Base-by-base conservation (phyloP, 2,888 invertebrate species). In the Byasa hedistus region DNA sequence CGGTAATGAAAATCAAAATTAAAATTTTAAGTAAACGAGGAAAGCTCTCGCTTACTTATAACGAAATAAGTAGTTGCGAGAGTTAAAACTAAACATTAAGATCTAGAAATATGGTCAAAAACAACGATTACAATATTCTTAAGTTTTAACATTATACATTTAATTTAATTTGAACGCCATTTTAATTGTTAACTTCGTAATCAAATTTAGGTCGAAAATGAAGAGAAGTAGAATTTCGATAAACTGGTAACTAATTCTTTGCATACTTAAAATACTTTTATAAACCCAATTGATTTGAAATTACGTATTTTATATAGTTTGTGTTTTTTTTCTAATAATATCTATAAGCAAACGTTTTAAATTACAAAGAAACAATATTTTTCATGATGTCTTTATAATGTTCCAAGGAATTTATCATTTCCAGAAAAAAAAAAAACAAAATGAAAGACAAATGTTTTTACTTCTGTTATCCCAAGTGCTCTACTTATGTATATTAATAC, bases 81-180 rank as follows among this genome's bases (percentile, higher is more conserved):
- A 48, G 19, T 60, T 36, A 51, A 32, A 51, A 56, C 32, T 60
- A 64, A 63, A 67, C 51, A 57, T 56, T 19, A 23, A 23, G 48
- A 24, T 24, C 27, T 44, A 10, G 24, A 55, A 44, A 48, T 22
- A 27, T 44, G 27, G 24, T 23, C 32, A 52, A 36, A 44, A 57
- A 56, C 23, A 56, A 27, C 0, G n/a, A 12, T 54, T 21, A 23
- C 23, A 54, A 15, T 22, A 7, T 7, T 52, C 19, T 3, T 52
- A n/a, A 7, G 52, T 52, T 54, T 23, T 23, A 10, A 21, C n/a
- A 52, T 19, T 21, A 21, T n/a, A n/a, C 4, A 32, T 1, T 32
- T 32, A 10, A 32, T 32, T 10, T 32, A 32, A 17, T 48, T 54
- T 54, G 2, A 1, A 4, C 55, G 24, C 12, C 17, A 23, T 55